These are phyloP conservation scores for Cepaea nemoralis DNA, from an alignment of 1,140 invertebrate genomes.

Conservation along the genomic window DNA sequence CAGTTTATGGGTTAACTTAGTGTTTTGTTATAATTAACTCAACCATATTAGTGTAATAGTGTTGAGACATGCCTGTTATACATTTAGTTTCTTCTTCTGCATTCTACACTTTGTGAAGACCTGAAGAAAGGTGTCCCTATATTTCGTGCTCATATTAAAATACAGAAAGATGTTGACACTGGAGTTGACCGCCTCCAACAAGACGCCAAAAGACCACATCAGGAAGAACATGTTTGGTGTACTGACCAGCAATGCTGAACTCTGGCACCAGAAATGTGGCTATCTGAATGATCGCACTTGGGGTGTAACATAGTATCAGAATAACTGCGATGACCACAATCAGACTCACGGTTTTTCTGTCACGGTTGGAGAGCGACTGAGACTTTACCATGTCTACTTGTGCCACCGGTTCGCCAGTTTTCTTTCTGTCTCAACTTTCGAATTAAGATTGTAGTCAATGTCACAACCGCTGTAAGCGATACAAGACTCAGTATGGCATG, in stretches of 20 bases:
- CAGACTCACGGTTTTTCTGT: neutral
- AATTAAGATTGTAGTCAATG: neutral
- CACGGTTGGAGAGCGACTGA: neutral
- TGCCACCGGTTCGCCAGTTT: neutral
- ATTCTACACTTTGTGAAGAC: too few relatives aligned
- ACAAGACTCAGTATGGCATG: neutral
- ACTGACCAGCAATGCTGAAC: neutral
- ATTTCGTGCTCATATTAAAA: constrained; percentile 13
- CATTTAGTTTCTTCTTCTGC: too few relatives aligned
- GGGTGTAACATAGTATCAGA: neutral
- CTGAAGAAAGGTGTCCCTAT: neutral
- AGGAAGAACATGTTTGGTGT: neutral
- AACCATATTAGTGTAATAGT: too few relatives aligned
- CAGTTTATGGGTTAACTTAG: too few relatives aligned
- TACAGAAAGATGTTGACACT: constrained; percentile 15
- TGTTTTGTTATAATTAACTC: too few relatives aligned
- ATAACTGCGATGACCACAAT: neutral
- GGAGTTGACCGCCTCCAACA: constrained; percentile 13
- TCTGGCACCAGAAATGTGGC: neutral
- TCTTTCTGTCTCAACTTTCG: neutral
- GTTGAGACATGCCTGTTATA: too few relatives aligned
- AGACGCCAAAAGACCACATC: neutral
- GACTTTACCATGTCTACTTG: neutral
- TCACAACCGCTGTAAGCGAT: neutral
- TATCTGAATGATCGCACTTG: too few relatives aligned